Evolutionary conservation across 2,797 vertebrate species (phyloP).

Genomic region (Aulostomus chinensis): DNA sequence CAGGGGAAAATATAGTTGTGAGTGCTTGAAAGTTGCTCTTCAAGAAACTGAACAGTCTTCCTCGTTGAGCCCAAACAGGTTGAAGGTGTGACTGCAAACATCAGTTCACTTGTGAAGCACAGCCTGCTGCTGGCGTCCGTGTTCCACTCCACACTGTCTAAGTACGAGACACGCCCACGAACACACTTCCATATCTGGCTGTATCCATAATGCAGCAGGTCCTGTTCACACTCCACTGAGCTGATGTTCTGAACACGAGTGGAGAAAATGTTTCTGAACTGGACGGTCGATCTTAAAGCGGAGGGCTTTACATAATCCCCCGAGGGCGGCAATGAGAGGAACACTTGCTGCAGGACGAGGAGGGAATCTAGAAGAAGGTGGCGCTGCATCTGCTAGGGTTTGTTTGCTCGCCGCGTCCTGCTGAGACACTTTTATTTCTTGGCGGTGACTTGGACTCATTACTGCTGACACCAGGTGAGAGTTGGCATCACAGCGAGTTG

Average conservation of each 20-base stretch:
- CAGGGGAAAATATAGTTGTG: too few species aligned
- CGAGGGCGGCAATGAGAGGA: constrained; percentile 18
- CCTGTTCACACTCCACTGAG: constrained; percentile 19
- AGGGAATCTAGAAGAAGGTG: background rate
- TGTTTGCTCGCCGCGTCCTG: too few species aligned
- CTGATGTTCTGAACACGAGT: constrained; percentile 23
- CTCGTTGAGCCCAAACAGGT: background rate
- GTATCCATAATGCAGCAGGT: constrained; percentile 46
- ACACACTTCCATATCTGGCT: constrained; percentile 3
- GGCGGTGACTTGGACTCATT: too few species aligned
- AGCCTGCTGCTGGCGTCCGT: too few species aligned
- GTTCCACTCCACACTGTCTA: constrained; percentile 7
- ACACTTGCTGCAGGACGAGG: background rate
- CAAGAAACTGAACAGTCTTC: background rate
- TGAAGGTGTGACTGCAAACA: constrained; percentile 42
- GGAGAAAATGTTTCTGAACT: constrained; percentile 17
- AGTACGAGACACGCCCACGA: constrained; percentile 23
- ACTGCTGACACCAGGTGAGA: too few species aligned
- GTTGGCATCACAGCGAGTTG: too few species aligned
- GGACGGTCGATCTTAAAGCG: constrained; percentile 23
- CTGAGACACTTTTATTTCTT: too few species aligned
- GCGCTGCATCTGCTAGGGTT: too few species aligned
- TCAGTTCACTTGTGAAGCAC: constrained; percentile 1
- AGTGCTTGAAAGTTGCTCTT: too few species aligned
- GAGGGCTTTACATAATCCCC: constrained; percentile 45